Conservation (phyloP, 1,140 invertebrate species). For the Drosophila erecta region DNA sequence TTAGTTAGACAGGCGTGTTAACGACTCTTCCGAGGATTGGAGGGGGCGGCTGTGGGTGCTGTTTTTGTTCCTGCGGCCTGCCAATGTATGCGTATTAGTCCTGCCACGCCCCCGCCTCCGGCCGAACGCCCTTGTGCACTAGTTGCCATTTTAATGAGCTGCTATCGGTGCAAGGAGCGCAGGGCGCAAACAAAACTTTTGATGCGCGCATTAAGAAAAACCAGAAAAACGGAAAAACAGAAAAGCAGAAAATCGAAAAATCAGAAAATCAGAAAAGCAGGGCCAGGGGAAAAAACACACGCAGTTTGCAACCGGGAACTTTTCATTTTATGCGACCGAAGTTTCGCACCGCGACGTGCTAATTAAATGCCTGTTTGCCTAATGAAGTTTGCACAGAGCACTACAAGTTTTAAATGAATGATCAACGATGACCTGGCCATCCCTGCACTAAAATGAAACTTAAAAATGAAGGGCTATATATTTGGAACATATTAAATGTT, state of each 20-base stretch:
- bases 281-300: slow-evolving; percentile 13
- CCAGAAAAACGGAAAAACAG: slow-evolving; percentile 31
- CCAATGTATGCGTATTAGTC: slow-evolving; percentile 56
- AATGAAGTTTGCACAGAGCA: slow-evolving; percentile 70
- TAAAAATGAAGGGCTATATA: too few relatives aligned
- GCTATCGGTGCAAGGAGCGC: slow-evolving; percentile 48
- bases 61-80: slow-evolving; percentile 47
- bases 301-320: slow-evolving; percentile 22
- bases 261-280: slow-evolving; percentile 11
- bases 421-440: slow-evolving; percentile 48
- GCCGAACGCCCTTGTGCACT: slow-evolving; percentile 15
- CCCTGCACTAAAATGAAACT: neutral
- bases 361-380: slow-evolving; percentile 82
- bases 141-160: slow-evolving; percentile 78
- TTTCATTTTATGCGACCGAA: slow-evolving; percentile 70
- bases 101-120: slow-evolving; percentile 24
- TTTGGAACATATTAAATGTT: too few relatives aligned
- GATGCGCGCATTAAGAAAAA: slow-evolving; percentile 63
- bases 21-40: slow-evolving; percentile 51
- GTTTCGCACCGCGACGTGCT: slow-evolving; percentile 72
- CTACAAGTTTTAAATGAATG: slow-evolving; percentile 76
- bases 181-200: slow-evolving; percentile 71
- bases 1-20: slow-evolving; percentile 84
- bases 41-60: neutral
- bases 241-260: slow-evolving; percentile 32